These are phyloP conservation scores for Odocoileus virginianus DNA, from an alignment of 2,113 vertebrate genomes.

Conservation along the genomic window DNA sequence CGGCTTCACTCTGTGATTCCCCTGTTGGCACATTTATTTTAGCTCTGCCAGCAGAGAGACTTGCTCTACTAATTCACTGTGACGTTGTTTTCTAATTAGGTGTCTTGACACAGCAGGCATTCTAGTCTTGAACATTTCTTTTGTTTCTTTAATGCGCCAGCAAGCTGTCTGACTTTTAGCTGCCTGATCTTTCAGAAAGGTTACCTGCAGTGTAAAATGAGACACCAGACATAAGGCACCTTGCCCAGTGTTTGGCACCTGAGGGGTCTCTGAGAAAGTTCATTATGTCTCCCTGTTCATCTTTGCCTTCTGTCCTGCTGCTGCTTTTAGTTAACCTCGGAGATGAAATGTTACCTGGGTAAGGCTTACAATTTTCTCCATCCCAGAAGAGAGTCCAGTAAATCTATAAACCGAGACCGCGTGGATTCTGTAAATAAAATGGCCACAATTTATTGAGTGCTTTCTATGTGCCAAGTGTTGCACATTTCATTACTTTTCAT, in stretches of 20 bases:
- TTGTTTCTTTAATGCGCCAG: background rate
- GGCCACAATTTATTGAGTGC: background rate
- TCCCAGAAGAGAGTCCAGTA: background rate
- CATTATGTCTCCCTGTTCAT: fast-evolving
- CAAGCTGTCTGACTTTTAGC: background rate
- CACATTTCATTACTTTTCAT: background rate
- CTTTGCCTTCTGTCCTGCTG: background rate
- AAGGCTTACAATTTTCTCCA: background rate
- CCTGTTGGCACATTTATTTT: background rate
- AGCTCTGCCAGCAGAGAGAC: background rate
- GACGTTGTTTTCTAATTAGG: conserved; percentile 38
- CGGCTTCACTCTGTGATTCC: background rate
- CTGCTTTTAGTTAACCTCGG: background rate
- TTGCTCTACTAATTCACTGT: background rate
- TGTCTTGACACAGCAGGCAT: conserved; percentile 7
- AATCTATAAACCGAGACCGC: background rate
- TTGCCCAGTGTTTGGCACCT: background rate
- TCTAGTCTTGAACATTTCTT: background rate
- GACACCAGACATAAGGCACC: background rate
- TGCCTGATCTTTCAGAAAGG: background rate
- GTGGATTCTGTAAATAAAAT: background rate
- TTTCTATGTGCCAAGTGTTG: background rate
- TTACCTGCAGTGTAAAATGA: background rate
- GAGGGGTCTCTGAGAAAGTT: background rate
- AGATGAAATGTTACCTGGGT: background rate